A percentile compares a stretch with the other conserved stretches of the same genome.
phyloP scores from a whole-genome alignment of 2,113 vertebrate species.

The Dicerorhinus sumatrensis region DNA sequence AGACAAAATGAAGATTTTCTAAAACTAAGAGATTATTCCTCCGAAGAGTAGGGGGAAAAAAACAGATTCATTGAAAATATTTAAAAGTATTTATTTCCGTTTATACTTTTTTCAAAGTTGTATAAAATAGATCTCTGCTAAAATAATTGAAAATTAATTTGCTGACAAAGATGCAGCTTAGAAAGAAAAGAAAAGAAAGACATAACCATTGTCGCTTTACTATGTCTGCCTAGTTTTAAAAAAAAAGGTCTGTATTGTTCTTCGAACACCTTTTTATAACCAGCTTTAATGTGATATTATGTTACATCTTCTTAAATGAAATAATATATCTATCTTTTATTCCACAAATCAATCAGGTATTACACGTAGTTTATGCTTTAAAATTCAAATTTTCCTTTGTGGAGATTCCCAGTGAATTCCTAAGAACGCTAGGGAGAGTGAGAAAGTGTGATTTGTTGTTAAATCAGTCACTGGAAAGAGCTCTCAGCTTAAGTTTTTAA shows the following conservation, averaged over 20 bases:
- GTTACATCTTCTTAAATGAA: background rate
- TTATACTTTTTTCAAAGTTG: background rate
- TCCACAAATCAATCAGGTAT: background rate
- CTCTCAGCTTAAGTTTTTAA: conserved; percentile 37
- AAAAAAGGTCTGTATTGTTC: background rate
- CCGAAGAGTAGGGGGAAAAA: background rate
- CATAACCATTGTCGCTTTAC: background rate
- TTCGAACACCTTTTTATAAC: background rate
- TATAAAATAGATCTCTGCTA: background rate
- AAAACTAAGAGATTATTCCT: conserved; percentile 4
- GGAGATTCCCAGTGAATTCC: background rate
- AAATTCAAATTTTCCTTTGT: conserved; percentile 33
- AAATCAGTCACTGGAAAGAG: conserved; percentile 27
- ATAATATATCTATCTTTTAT: background rate
- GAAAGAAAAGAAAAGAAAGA: conserved; percentile 18
- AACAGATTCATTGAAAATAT: background rate
- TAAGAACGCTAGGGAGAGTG: background rate
- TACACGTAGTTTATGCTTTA: background rate
- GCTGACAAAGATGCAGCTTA: background rate
- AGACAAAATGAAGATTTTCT: background rate
- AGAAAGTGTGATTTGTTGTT: background rate
- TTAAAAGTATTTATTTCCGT: conserved; percentile 37
- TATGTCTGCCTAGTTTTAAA: conserved; percentile 19
- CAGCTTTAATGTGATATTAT: background rate
- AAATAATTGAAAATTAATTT: conserved; percentile 35